Percentiles rank a stretch among this genome's conserved stretches.
phyloP scores from a whole-genome alignment of 2,888 invertebrate species.

The Apantesis nais region DNA sequence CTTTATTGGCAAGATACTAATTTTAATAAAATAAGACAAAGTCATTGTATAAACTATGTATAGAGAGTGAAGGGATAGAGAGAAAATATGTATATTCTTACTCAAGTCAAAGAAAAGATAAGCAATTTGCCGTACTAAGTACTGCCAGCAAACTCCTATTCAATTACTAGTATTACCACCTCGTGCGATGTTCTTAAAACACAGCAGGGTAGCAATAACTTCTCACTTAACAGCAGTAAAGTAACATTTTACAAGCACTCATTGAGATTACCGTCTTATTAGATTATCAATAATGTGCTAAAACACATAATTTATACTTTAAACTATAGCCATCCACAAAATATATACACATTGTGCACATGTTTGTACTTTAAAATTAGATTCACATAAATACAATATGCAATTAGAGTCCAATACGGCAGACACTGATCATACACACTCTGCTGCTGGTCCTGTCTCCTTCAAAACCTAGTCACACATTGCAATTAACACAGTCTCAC shows the following conservation, averaged over 20 bases:
- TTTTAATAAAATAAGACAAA: constrained; percentile 64
- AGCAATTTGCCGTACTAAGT: constrained; percentile 76
- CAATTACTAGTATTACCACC: constrained; percentile 61
- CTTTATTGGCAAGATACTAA: constrained; percentile 83
- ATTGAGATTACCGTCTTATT: constrained; percentile 80
- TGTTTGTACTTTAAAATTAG: constrained; percentile 83
- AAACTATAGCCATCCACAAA: constrained; percentile 74
- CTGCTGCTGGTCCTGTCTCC: constrained; percentile 57
- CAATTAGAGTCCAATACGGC: constrained; percentile 75
- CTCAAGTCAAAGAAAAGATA: constrained; percentile 64
- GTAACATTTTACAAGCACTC: constrained; percentile 70
- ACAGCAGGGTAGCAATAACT: constrained; percentile 72
- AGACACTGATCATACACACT: constrained; percentile 75
- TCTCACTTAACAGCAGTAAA: constrained; percentile 61
- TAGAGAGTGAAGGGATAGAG: constrained; percentile 80
- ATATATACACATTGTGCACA: constrained; percentile 82
- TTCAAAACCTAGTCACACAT: constrained; percentile 49
- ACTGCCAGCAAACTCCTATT: constrained; percentile 74
- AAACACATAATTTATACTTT: constrained; percentile 61
- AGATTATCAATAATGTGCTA: constrained; percentile 68
- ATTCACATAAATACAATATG: constrained; percentile 70
- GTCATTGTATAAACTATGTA: constrained; percentile 68
- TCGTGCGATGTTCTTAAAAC: constrained; percentile 77
- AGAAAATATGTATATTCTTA: constrained; percentile 74
- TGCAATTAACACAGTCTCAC: constrained; percentile 89